Base-by-base conservation (phyloP, 2,888 invertebrate species). In the Chymomyza procnemis region DNA sequence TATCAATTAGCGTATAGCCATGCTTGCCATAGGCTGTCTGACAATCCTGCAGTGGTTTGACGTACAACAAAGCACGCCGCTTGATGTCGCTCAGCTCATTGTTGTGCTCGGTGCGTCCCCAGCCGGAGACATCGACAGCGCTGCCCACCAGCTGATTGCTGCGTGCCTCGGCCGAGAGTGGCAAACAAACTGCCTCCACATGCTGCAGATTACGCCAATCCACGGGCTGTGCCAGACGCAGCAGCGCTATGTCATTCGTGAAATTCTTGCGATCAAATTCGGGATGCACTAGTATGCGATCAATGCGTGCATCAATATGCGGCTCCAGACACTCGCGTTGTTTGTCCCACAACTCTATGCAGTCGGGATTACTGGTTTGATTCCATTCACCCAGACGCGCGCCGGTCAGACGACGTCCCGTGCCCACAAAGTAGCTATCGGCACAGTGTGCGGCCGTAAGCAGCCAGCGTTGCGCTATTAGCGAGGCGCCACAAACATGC, bases 181-280 rank as follows among this genome's bases (percentile, higher is more conserved):
- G 94, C n/a, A 94, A 76, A 72, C 94, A 94, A 50, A 94, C 92
- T 0, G 94, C 93, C 67, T 91, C 90, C 21, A 93, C 89, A 46
- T 67, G 73, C 22, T 2, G n/a, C 18, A 67, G 47, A 1, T 46
- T 21, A 1, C 50, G 54, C 79, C 89, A 94, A 78, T 92, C 92
- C 0, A 93, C 93, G 8, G 92, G 89, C 1, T 88, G 79, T 0
- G 90, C 76, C 1, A 96, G 90, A 57, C 95, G 92, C 30, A 96
- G 80, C 22, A 96, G 89, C 0, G 95, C 95, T 47, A 96, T 94
- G 84, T 96, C 96, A 79, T 95, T 91, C 41, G 67, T 62, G 9
- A 72, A 18, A n/a, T 68, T 71, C 0, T 0, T 2, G 3, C 4
- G 0, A 18, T 90, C 86, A 83, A 95, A 96, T 0, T 89, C 76